Percentiles rank a stretch among this genome's conserved stretches.
Evolutionary conservation across 2,113 vertebrate genomes (phyloP).

Genomic region (Cromileptes altivelis): DNA sequence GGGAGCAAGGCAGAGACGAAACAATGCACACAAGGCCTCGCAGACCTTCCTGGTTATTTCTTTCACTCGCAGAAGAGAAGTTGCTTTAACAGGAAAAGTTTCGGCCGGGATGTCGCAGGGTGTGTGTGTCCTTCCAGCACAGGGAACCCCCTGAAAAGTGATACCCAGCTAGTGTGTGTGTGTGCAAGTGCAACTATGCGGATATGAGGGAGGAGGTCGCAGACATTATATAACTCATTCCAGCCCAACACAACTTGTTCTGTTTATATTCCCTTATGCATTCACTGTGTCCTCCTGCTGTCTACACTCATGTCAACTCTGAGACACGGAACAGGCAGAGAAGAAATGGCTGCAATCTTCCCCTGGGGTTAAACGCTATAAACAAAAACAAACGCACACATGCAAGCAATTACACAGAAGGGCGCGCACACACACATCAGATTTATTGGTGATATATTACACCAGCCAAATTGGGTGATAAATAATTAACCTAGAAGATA

Average conservation of each 20-base stretch:
- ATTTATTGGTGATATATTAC: neutral
- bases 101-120: constrained; percentile 17
- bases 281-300: constrained; percentile 25
- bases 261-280: constrained; percentile 15
- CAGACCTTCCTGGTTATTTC: neutral
- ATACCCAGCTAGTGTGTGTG: neutral
- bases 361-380: neutral
- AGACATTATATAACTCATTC: constrained; percentile 48
- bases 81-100: constrained; percentile 27
- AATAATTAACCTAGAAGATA: neutral
- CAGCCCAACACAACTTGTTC: constrained; percentile 36
- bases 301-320: constrained; percentile 14
- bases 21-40: constrained; percentile 29
- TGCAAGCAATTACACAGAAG: neutral
- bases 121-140: constrained; percentile 42
- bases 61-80: constrained; percentile 1
- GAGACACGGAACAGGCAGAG: constrained; percentile 17
- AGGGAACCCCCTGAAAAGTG: constrained; percentile 37
- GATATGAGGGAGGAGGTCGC: constrained; percentile 60
- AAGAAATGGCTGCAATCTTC: constrained; percentile 5
- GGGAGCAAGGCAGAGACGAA: constrained; percentile 12
- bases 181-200: constrained; percentile 21
- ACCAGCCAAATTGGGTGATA: neutral
- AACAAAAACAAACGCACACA: constrained; percentile 26
- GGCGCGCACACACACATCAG: neutral